phyloP scores from a whole-genome alignment of 2,888 invertebrate genomes.

The Pycnomerus fuliginosus region DNA sequence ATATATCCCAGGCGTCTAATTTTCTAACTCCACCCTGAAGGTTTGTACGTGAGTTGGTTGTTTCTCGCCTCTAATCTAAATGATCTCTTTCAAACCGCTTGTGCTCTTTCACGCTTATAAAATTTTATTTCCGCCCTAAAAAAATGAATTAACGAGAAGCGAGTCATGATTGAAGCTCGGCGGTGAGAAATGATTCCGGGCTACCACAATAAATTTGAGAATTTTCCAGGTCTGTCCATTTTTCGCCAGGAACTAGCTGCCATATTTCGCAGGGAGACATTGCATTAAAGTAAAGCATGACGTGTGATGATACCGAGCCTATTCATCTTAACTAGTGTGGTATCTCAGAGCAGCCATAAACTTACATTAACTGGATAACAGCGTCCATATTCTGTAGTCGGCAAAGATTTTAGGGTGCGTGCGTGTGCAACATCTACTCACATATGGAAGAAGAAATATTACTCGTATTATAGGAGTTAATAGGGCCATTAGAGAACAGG shows the following conservation, averaged over 20 bases:
- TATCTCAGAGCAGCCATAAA: slow-evolving; percentile 40
- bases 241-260: neutral
- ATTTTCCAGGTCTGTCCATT: slow-evolving; percentile 10
- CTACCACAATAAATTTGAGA: slow-evolving; percentile 18
- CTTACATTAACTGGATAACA: slow-evolving; percentile 38
- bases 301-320: slow-evolving; percentile 33
- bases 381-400: slow-evolving; percentile 25
- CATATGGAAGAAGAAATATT: slow-evolving; percentile 11
- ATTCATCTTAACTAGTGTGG: slow-evolving; percentile 35
- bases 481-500: slow-evolving; percentile 23
- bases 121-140: slow-evolving; percentile 16
- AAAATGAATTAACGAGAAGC: slow-evolving; percentile 18
- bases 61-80: slow-evolving; percentile 41
- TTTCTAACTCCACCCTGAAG: slow-evolving; percentile 41
- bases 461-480: slow-evolving; percentile 20
- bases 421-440: slow-evolving; percentile 19
- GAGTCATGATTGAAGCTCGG: slow-evolving; percentile 6
- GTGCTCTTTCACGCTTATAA: slow-evolving; percentile 19
- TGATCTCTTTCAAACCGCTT: slow-evolving; percentile 33
- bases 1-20: slow-evolving; percentile 46
- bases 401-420: slow-evolving; percentile 22
- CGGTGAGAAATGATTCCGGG: slow-evolving; percentile 4
- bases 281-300: slow-evolving; percentile 38
- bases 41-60: slow-evolving; percentile 42
- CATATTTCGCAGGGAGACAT: slow-evolving; percentile 32